phyloP scores from a whole-genome alignment of 2,113 vertebrate genomes.

The Oxyruncus cristatus region DNA sequence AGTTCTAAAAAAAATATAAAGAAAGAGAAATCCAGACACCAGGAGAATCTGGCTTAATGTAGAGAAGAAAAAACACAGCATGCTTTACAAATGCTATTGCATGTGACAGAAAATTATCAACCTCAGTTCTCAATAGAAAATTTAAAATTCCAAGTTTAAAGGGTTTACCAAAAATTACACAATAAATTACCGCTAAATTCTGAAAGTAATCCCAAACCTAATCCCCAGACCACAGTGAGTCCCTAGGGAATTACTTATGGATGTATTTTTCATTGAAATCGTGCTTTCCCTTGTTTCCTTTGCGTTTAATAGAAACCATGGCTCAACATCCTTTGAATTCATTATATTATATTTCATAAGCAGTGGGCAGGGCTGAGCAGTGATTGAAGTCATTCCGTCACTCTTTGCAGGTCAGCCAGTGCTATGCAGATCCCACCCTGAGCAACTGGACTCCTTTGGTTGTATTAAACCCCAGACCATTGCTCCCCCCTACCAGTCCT shows the following conservation, averaged over 20 bases:
- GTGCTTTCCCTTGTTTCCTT: not conserved
- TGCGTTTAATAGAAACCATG: not conserved
- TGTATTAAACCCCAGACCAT: no score
- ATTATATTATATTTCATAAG: not conserved
- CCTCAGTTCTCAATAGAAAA: not conserved
- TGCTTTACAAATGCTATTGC: not conserved
- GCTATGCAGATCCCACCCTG: rapidly evolving
- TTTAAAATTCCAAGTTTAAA: slow-evolving; percentile 2
- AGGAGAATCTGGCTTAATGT: not conserved
- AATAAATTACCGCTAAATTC: slow-evolving; percentile 16
- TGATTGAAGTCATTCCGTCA: not conserved
- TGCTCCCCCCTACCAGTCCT: not conserved
- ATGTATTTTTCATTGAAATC: not conserved
- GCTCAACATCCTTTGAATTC: not conserved
- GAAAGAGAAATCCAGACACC: not conserved
- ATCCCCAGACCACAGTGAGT: not conserved
- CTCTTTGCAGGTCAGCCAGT: not conserved
- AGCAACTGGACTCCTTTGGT: rapidly evolving
- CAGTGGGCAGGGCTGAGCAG: rapidly evolving
- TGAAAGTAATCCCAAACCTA: slow-evolving; percentile 29
- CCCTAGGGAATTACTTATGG: not conserved
- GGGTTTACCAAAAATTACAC: slow-evolving; percentile 28
- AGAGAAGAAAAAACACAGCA: not conserved
- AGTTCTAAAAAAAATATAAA: not conserved
- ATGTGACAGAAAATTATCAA: not conserved